Evolutionary conservation across 2,888 invertebrate species (phyloP), one percentile per base, ranked within the genome.

Genomic region (Apodemia duryi): DNA sequence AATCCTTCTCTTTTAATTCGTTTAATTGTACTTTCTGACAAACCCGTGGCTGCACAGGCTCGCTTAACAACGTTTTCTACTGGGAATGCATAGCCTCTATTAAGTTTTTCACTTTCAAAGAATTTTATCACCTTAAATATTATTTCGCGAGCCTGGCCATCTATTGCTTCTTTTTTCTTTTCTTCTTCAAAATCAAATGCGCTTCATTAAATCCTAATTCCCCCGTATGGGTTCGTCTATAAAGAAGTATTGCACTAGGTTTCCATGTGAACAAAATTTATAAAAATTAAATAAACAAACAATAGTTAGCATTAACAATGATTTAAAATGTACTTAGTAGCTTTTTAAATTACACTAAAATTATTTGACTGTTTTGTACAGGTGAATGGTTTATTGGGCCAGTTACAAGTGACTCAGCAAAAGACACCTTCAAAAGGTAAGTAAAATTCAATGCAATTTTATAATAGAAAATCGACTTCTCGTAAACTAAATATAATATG

Each of bases 71-170:
- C 91, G 68, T 91, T 90, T 70, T 91, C 90, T 0, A 91, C 91
- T 0, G 91, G 90, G 71, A 85, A 90, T 1, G 89, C 84, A 68
- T 91, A 91, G 52, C 90, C 90, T 71, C 89, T 82, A 29, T 88
- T 91, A 70, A 86, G 86, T 82, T 91, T 91, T 80, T 91, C 91
- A 66, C 89, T 90, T 70, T 91, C 91, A 71, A 91, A 91, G 72
- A 91, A 91, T 72, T 89, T 90, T 28, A 91, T 90, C 28, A 91
- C 91, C 76, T 88, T 86, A 70, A 82, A 91, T 64, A 91, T 91
- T 0, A 91, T 85, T 72, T 91, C 91, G 46, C 90, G 80, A 10
- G 91, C 91, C 73, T 91, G 91, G 0, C 89, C 88, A 66, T 91
- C 91, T 7, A 91, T 91, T 0, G 91, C 88, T 71, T 91, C 91